Percentiles rank a stretch among this genome's conserved stretches.
phyloP scores from a whole-genome alignment of 2,888 invertebrate genomes.

The Metellina segmentata region DNA sequence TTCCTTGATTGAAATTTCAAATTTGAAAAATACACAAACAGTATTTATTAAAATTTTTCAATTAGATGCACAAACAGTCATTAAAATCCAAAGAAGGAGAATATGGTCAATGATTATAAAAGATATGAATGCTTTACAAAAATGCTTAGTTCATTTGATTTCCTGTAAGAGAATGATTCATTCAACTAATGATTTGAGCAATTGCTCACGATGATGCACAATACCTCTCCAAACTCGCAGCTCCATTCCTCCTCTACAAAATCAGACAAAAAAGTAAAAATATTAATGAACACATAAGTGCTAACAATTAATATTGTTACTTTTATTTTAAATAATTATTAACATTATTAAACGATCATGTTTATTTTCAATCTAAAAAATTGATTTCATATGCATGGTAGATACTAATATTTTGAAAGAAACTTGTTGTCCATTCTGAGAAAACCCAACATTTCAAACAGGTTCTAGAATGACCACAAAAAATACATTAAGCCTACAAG shows the following conservation, averaged over 20 bases:
- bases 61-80: constrained; percentile 44
- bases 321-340: too few species aligned
- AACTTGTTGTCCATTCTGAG: too few species aligned
- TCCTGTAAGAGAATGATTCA: neutral
- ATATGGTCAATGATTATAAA: constrained; percentile 35
- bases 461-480: too few species aligned
- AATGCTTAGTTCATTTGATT: neutral
- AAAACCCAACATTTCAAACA: too few species aligned
- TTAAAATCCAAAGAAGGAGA: constrained; percentile 53
- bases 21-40: constrained; percentile 6
- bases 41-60: constrained; percentile 49
- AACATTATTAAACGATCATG: too few species aligned
- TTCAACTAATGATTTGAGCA: constrained; percentile 6
- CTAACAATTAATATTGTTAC: too few species aligned
- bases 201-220: constrained; percentile 81
- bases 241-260: constrained; percentile 89
- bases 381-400: too few species aligned
- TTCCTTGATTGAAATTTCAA: neutral
- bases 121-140: neutral
- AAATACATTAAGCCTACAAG: too few species aligned
- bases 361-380: too few species aligned
- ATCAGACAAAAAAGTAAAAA: constrained; percentile 31
- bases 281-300: neutral
- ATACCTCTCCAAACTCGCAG: constrained; percentile 93
- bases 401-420: too few species aligned